A percentile compares a stretch with the other conserved stretches of the same genome.
phyloP scores from a whole-genome alignment of 2,888 invertebrate species.

The Lymantria dispar region DNA sequence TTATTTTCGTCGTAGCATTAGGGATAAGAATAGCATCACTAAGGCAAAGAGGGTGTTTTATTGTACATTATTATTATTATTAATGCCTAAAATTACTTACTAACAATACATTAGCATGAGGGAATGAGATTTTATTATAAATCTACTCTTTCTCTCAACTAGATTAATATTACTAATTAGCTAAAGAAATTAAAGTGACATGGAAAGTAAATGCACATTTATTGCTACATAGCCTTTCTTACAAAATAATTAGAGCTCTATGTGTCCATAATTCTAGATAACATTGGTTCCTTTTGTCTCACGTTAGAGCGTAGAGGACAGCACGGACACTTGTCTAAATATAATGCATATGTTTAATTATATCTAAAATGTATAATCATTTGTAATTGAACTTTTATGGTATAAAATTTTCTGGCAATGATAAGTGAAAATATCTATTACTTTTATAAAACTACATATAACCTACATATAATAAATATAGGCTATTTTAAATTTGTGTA shows the following conservation, averaged over 20 bases:
- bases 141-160: slow-evolving; percentile 39
- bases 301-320: slow-evolving; percentile 44
- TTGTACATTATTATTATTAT: slow-evolving; percentile 72
- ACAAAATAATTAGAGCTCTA: slow-evolving; percentile 60
- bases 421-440: no score
- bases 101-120: slow-evolving; percentile 50
- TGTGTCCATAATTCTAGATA: slow-evolving; percentile 56
- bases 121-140: slow-evolving; percentile 38
- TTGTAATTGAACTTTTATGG: no score
- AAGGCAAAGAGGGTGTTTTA: slow-evolving; percentile 80
- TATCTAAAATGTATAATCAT: no score
- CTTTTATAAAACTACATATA: no score
- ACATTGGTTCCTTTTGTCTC: slow-evolving; percentile 69
- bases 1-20: slow-evolving; percentile 63
- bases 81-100: slow-evolving; percentile 60
- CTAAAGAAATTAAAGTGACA: slow-evolving; percentile 54
- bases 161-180: slow-evolving; percentile 45
- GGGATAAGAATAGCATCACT: slow-evolving; percentile 77
- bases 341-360: background rate
- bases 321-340: background rate
- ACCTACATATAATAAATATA: no score
- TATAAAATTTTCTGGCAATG: no score
- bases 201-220: slow-evolving; percentile 50
- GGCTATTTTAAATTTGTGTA: no score
- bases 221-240: slow-evolving; percentile 45